Evolutionary conservation across 2,797 vertebrate species (phyloP), one percentile per base, ranked within the genome.

Genomic region (Sternarchorhynchus goeldii): DNA sequence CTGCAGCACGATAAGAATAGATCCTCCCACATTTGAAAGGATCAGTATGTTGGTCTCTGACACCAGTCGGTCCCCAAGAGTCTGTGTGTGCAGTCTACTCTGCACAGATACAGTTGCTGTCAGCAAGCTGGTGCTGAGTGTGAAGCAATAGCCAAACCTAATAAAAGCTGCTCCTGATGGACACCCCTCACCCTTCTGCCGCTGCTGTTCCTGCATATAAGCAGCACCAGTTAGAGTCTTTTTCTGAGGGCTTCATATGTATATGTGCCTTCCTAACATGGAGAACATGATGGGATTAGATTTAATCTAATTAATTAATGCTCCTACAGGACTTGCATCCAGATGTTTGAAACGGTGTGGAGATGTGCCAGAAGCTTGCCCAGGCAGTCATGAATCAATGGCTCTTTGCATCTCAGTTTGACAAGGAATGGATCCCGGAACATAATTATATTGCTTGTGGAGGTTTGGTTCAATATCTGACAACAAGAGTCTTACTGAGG

Each of bases 271-370:
- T 31, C 56, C 81, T 89, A 86, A 87, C 83, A 78, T 63, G 84
- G 79, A 86, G 78, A 86, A 88, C 86, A 85, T 75, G 59, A 82
- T 39, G 71, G 77, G 82, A 86, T 90, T 82, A 86, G 81, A 84
- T 66, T 29, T 90, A 79, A 91, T 91, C 85, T 84, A 81, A 85
- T 82, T 91, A 87, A 91, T 89, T 80, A 90, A 90, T 91, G 89
- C 84, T 89, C 89, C 89, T 88, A 88, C 86, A 88, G 84, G 81
- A 84, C 76, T 77, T 72, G 59, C 63, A 83, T 87, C 88, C 87
- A 45, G 41, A 45, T 87, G 87, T 90, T 55, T 21, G 56, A 73
- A 67, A 59, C n/a, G 69, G 70, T 39, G 31, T 8, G 6, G 18
- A 67, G 63, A 63, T 64, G 20, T 58, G 17, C 70, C 73, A 31